These are phyloP conservation scores for Scartelaos histophorus DNA, from an alignment of 2,113 vertebrate species.

Conservation along the genomic window DNA sequence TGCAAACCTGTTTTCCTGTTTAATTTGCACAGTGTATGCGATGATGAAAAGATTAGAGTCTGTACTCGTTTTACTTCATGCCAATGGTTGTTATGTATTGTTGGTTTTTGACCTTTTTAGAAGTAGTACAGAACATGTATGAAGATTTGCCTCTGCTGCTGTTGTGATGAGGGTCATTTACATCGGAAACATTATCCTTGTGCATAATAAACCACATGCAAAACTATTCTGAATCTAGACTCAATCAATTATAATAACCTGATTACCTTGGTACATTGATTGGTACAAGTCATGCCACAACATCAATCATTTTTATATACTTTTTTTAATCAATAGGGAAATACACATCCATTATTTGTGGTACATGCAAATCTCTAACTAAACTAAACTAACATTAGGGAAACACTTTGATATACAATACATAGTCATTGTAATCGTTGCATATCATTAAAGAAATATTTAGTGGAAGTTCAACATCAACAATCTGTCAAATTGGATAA, in stretches of 20 bases:
- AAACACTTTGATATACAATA: background rate
- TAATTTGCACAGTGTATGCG: background rate
- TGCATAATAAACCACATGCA: background rate
- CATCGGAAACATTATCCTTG: conserved; percentile 25
- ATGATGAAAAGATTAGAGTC: no score
- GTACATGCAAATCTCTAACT: background rate
- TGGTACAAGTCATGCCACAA: background rate
- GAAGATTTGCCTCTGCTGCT: conserved; percentile 10
- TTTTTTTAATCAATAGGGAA: background rate
- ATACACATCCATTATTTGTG: background rate
- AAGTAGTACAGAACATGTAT: background rate
- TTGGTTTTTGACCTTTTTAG: background rate
- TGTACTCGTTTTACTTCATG: no score
- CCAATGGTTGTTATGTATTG: no score
- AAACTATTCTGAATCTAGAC: background rate
- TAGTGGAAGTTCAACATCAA: background rate
- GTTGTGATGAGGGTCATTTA: conserved; percentile 41
- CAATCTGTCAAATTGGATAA: no score
- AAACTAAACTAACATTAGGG: background rate
- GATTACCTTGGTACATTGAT: background rate
- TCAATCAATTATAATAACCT: background rate
- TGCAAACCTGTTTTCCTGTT: background rate
- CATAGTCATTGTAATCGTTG: background rate
- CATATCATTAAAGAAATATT: background rate
- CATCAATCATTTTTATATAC: background rate